Base-by-base conservation (phyloP, 2,113 vertebrate genomes). In the Oncorhynchus masou region DNA sequence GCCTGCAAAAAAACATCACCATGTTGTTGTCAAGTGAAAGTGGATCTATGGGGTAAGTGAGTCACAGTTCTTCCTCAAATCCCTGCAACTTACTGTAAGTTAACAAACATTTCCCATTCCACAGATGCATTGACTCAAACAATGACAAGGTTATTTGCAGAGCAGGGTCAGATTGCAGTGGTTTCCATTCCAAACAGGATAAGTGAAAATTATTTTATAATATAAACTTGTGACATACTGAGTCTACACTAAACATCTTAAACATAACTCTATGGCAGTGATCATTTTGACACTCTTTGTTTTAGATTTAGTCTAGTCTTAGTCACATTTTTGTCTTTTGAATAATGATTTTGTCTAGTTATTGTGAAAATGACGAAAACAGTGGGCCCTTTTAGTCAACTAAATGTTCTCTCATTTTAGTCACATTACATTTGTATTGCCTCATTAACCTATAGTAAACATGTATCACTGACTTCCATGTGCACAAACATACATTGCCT, bases 1-100 rank as follows among this genome's bases (percentile, higher is more conserved):
- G 9, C 96, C 96, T 97, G 88, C 71, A 80, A 62, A 8, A 62
- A 62, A 24, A 71, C 9, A 67, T 68, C 24, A 68, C 27, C 19
- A 62, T 48, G 29, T 64, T 34, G 39, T 45, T 45, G 39, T 45
- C 9, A 45, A 11, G 39, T 45, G 9, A 45, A 12, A 73, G 31
- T 73, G 20, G 11, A 9, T 29, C 20, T n/a, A 8, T 74, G 59
- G 49, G 34, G 31, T 13, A 5, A 34, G 60, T 75, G 74, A 75
- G 48, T 68, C 65, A 57, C 24, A 49, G 20, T 27, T 9, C 45
- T 27, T 54, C 27, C 48, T 29, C 24, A 25, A 24, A 25, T n/a
- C 12, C 27, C 57, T 73, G 71, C 24, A 29, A 64, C 6, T 22
- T 59, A 15, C 11, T 27, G 45, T 15, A 27, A 8, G 12, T 29